Evolutionary conservation across 2,888 invertebrate genomes (phyloP).

Genomic region (Himalopsyche kuldschensis): DNA sequence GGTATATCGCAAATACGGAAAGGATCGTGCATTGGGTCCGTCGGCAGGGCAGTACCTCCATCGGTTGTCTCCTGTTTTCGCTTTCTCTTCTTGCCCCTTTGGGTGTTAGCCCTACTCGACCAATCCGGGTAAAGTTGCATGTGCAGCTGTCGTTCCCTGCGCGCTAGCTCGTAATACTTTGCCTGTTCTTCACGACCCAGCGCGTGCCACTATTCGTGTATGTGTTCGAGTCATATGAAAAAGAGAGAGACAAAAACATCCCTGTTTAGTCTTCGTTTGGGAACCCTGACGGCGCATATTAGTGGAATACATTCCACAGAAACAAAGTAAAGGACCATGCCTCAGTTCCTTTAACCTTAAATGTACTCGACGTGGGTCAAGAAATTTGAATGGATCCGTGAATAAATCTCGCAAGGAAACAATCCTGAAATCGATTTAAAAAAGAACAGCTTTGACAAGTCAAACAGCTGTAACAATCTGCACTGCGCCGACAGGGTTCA

Average conservation of each 20-base stretch:
- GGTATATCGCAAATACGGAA: not conserved
- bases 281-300: not conserved
- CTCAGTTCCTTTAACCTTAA: not conserved
- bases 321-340: not conserved
- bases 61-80: conserved; percentile 96
- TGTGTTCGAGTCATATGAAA: conserved; percentile 52
- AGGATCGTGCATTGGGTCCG: conserved; percentile 9
- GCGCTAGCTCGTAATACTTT: conserved; percentile 99
- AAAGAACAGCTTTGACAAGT: not conserved
- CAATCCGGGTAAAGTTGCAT: conserved; percentile 99
- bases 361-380: not conserved
- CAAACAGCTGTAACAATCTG: not conserved
- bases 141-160: conserved; percentile 97
- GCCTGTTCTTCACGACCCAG: conserved; percentile 99
- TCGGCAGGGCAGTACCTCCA: conserved; percentile 78
- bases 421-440: not conserved
- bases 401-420: not conserved
- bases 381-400: not conserved
- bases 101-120: conserved; percentile 99
- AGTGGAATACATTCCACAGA: not conserved
- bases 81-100: conserved; percentile 99
- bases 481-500: not conserved
- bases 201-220: conserved; percentile 89
- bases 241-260: conserved; percentile 23
- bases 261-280: conserved; percentile 3